Evolutionary conservation across 1,140 invertebrate genomes (phyloP), one percentile per base, ranked within the genome.

Genomic region (Sminthurides bifidus): DNA sequence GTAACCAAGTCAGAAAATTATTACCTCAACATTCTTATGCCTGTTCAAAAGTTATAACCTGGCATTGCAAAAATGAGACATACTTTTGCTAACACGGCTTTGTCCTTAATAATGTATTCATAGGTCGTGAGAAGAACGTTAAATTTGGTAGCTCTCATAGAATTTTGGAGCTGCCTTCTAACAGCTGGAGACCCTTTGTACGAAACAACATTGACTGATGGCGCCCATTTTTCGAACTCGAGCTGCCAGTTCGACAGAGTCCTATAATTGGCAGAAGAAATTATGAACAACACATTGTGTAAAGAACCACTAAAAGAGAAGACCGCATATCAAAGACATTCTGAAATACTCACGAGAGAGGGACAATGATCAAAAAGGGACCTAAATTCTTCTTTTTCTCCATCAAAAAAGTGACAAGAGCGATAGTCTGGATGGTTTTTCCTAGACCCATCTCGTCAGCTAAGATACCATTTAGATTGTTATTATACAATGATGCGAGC

Each of bases 281-380:
- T 14, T 21, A n/a, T n/a, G 29, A 50, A 14, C 29, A 1, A 53
- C 38, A 53, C 95, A 37, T 87, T 89, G 14, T 81, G 88, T 35
- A 99, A 73, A 71, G 98, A 98, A 10, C n/a, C n/a, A 44, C 41
- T 44, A 14, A 44, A 14, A 8, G 21, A 44, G 19, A 0, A 95
- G 95, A n/a, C 95, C 95, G 69, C 92, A 92, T 35, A 10, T 67
- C 88, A 95, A 68, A 98, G 94, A 17, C 24, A 54, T 6, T 14
- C 48, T 41, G 17, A 23, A 10, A 10, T n/a, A 5, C 94, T 94
- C 76, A 99, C 95, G 81, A 83, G 6, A 84, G 66, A 3, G 81
- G 81, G 12, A 83, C 81, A 71, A 83, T 83, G 56, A 84, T 79
- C 4, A 84, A 70, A 67, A 73, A 83, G 14, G 81, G 81, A 14